A percentile compares a stretch with the other conserved stretches of the same genome.
Evolutionary conservation across 2,797 vertebrate species (phyloP).

Genomic region (Pangasius macronema): DNA sequence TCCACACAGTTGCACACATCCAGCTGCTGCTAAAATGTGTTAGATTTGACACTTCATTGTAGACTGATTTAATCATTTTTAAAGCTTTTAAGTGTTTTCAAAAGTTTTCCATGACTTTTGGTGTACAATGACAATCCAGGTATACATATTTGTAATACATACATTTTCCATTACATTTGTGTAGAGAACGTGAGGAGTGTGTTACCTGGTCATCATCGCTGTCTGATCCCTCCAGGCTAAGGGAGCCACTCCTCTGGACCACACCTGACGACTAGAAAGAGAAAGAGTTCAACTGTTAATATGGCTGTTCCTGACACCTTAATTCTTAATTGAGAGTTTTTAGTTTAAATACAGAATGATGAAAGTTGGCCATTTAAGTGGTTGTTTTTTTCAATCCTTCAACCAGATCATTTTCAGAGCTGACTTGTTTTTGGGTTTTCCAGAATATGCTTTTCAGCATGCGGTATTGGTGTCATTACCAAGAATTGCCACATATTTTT

Average conservation of each 20-base stretch:
- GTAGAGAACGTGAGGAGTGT: too few species aligned
- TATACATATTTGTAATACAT: background rate
- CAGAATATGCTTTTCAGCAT: background rate
- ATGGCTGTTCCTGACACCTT: background rate
- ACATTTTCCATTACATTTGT: background rate
- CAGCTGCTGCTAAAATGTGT: background rate
- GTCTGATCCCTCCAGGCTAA: conserved; percentile 81
- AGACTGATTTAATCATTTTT: too few species aligned
- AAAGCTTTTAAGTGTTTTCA: too few species aligned
- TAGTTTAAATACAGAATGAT: background rate
- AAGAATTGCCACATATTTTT: background rate
- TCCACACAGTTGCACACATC: background rate
- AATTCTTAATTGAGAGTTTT: background rate
- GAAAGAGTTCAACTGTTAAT: background rate
- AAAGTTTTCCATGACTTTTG: too few species aligned
- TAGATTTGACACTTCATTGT: background rate
- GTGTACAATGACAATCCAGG: background rate
- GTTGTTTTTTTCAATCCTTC: background rate
- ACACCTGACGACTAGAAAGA: conserved; percentile 66
- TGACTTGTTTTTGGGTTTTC: background rate
- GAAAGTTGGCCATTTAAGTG: background rate
- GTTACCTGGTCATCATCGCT: conserved; percentile 84
- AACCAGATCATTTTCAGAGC: background rate
- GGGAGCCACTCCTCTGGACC: conserved; percentile 75
- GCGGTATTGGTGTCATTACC: background rate